phyloP scores from a whole-genome alignment of 2,888 invertebrate genomes.

The Habroteleia sp. region DNA sequence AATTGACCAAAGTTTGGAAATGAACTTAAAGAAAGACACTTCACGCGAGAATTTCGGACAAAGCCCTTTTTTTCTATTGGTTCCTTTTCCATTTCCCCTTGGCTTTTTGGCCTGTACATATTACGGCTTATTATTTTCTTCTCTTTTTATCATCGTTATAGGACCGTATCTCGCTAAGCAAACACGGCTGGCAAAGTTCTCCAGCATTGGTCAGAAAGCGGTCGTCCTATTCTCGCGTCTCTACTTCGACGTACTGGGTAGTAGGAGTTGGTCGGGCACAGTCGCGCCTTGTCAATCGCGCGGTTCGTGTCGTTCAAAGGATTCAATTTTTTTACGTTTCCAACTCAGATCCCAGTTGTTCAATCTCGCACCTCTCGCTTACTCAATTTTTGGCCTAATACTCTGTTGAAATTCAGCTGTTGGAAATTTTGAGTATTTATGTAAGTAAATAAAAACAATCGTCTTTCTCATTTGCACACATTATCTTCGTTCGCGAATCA shows the following conservation, averaged over 20 bases:
- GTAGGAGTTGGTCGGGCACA: constrained; percentile 70
- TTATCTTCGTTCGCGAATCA: too few species aligned
- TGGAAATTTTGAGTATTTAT: too few species aligned
- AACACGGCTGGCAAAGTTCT: constrained; percentile 56
- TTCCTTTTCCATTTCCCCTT: constrained; percentile 7
- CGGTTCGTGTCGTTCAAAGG: constrained; percentile 67
- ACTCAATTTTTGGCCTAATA: too few species aligned
- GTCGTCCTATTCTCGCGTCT: constrained; percentile 67
- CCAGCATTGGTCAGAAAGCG: constrained; percentile 64
- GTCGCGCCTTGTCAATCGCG: constrained; percentile 75
- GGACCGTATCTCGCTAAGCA: constrained; percentile 53
- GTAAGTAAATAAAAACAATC: too few species aligned
- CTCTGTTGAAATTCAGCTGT: too few species aligned
- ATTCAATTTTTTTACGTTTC: constrained; percentile 16
- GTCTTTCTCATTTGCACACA: too few species aligned
- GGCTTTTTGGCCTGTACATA: neutral
- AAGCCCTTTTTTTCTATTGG: constrained; percentile 14
- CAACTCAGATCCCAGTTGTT: too few species aligned
- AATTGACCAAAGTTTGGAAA: constrained; percentile 15
- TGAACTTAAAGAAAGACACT: neutral
- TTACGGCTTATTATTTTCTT: constrained; percentile 27
- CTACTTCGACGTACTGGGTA: constrained; percentile 64
- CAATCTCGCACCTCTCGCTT: too few species aligned
- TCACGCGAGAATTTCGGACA: neutral
- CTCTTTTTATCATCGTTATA: constrained; percentile 48